Evolutionary conservation across 2,797 vertebrate species (phyloP).

Genomic region (Esox lucius): DNA sequence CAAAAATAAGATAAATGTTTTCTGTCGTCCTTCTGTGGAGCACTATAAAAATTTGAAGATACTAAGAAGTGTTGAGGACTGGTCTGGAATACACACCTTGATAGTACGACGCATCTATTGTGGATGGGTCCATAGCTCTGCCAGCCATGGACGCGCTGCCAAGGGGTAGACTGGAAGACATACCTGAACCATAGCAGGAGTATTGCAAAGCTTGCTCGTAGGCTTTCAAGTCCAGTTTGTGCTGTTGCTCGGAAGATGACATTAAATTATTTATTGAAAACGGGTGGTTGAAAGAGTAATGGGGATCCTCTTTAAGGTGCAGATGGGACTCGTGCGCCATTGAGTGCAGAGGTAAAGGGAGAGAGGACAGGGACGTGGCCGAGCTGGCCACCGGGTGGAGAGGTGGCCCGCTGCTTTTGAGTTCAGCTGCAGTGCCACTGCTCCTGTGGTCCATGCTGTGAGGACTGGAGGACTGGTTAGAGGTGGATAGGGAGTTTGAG

Average conservation of each 20-base stretch:
- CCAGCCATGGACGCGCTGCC: conserved; percentile 76
- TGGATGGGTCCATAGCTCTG: conserved; percentile 86
- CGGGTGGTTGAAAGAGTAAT: conserved; percentile 97
- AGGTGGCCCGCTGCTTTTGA: conserved; percentile 79
- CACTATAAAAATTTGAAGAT: conserved; percentile 46
- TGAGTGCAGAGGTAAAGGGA: conserved; percentile 76
- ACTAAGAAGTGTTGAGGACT: conserved; percentile 92
- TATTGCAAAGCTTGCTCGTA: conserved; percentile 93
- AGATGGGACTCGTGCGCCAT: conserved; percentile 88
- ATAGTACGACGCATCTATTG: conserved; percentile 43
- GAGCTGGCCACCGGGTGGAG: conserved; percentile 69
- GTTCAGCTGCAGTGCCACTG: conserved; percentile 71
- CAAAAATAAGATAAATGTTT: conserved; percentile 65
- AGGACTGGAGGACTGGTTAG: conserved; percentile 81
- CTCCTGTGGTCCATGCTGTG: conserved; percentile 83
- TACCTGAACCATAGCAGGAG: conserved; percentile 83
- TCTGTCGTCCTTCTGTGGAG: conserved; percentile 48
- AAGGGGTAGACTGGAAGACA: conserved; percentile 80
- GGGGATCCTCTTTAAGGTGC: conserved; percentile 93
- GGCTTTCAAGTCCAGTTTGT: conserved; percentile 98
- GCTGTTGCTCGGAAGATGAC: conserved; percentile 96
- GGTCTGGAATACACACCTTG: conserved; percentile 24
- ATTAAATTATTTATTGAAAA: conserved; percentile 99
- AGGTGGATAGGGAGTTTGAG: conserved; percentile 72
- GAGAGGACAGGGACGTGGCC: conserved; percentile 77